Conservation (phyloP, 2,797 vertebrate genomes). For the Erpetoichthys calabaricus region DNA sequence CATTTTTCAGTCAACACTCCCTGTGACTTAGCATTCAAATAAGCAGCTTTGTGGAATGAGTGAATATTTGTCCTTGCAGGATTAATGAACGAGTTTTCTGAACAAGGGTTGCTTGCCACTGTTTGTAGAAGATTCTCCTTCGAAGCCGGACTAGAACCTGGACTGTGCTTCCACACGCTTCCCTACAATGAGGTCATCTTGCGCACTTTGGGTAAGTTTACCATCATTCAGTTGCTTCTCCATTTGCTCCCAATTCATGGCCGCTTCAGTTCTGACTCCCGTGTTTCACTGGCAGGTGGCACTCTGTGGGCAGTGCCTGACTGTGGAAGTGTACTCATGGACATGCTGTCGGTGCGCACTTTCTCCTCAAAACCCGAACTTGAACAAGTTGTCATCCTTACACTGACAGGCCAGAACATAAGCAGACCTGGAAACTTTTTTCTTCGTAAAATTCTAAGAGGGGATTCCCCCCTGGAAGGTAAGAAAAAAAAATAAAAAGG, state of each 20-base stretch:
- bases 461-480: neutral
- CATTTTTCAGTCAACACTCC: no score
- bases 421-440: constrained; percentile 33
- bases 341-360: constrained; percentile 25
- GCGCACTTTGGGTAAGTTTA: constrained; percentile 32
- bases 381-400: constrained; percentile 46
- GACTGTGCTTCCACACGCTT: constrained; percentile 33
- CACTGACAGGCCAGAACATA: constrained; percentile 33
- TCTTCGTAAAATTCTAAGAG: constrained; percentile 36
- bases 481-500: no score
- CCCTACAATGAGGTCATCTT: constrained; percentile 27
- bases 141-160: constrained; percentile 7
- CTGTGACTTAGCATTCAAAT: no score
- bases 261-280: neutral
- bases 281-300: constrained; percentile 29
- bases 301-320: constrained; percentile 39
- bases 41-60: no score
- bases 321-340: constrained; percentile 20
- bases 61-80: constrained; percentile 26
- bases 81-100: constrained; percentile 34
- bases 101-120: constrained; percentile 19
- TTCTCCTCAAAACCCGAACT: constrained; percentile 26
- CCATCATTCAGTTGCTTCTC: neutral
- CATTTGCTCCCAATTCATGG: neutral
- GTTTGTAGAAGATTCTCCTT: constrained; percentile 11